Evolutionary conservation across 2,797 vertebrate genomes (phyloP).

Genomic region (Stomatorhinus walkeri): DNA sequence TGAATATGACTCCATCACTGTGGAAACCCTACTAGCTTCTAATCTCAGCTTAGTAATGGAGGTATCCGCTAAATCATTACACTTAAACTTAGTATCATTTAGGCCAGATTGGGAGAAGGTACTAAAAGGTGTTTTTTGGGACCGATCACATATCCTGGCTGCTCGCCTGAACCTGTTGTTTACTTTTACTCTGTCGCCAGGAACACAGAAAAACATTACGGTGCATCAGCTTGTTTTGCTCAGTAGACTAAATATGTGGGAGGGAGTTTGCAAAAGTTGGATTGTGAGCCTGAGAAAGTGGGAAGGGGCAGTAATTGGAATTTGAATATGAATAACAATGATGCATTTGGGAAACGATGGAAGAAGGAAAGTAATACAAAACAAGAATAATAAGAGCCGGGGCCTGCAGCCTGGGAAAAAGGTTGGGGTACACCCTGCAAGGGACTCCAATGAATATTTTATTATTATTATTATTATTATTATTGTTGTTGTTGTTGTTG

Average conservation of each 20-base stretch:
- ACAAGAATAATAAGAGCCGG: neutral
- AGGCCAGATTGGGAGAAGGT: neutral
- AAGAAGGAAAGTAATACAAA: neutral
- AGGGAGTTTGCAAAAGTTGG: conserved; percentile 8
- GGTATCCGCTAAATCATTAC: neutral
- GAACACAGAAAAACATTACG: neutral
- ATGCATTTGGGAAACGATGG: neutral
- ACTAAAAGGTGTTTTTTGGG: neutral
- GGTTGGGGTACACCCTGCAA: neutral
- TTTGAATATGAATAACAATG: neutral
- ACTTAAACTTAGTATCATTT: neutral
- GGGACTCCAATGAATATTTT: neutral
- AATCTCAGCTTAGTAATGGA: neutral
- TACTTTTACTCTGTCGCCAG: neutral
- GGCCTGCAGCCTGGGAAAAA: neutral
- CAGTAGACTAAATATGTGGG: conserved; percentile 11
- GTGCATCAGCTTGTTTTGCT: neutral
- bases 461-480: neutral
- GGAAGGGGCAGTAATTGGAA: neutral
- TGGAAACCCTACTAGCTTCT: neutral
- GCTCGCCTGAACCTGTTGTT: neutral
- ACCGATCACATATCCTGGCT: neutral
- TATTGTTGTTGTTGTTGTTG: neutral
- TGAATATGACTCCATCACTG: neutral
- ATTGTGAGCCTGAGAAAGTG: neutral